Percentiles rank a stretch among this genome's conserved stretches.
Evolutionary conservation across 2,797 vertebrate genomes (phyloP).

Genomic region (Botia almorhae): DNA sequence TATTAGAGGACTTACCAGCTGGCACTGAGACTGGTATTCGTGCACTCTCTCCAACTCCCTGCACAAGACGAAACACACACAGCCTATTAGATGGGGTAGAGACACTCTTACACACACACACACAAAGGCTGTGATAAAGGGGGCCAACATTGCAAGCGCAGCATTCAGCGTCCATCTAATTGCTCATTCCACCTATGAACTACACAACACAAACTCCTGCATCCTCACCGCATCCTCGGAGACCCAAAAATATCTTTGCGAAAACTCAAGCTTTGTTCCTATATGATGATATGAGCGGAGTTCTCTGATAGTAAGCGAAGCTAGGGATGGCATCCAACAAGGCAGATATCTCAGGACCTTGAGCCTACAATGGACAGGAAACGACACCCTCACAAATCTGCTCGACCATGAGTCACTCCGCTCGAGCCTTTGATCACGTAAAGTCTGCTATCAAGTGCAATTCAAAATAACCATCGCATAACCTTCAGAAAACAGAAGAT

Average conservation of each 20-base stretch:
- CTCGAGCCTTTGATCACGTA: constrained; percentile 5
- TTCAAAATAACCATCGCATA: not conserved
- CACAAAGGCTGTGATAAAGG: constrained; percentile 39
- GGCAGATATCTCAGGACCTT: constrained; percentile 20
- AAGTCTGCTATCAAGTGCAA: not conserved
- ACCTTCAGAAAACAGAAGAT: not conserved
- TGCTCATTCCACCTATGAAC: constrained; percentile 47
- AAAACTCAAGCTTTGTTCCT: constrained; percentile 25
- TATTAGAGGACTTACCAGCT: constrained; percentile 69
- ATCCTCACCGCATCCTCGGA: not conserved
- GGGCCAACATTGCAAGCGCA: constrained; percentile 36
- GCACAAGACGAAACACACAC: constrained; percentile 62
- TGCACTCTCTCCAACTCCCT: constrained; percentile 76
- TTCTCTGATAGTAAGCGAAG: constrained; percentile 19
- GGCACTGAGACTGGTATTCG: constrained; percentile 79
- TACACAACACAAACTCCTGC: constrained; percentile 11
- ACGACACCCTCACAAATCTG: not conserved
- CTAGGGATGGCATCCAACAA: constrained; percentile 26
- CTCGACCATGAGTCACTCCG: constrained; percentile 8
- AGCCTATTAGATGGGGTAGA: constrained; percentile 17
- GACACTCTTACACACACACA: constrained; percentile 32
- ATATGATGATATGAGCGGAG: constrained; percentile 7
- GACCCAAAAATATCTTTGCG: constrained; percentile 16
- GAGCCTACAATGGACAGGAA: constrained; percentile 30
- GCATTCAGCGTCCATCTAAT: constrained; percentile 42